Base-by-base conservation (phyloP, 2,113 vertebrate species). In the Lampris incognitus region DNA sequence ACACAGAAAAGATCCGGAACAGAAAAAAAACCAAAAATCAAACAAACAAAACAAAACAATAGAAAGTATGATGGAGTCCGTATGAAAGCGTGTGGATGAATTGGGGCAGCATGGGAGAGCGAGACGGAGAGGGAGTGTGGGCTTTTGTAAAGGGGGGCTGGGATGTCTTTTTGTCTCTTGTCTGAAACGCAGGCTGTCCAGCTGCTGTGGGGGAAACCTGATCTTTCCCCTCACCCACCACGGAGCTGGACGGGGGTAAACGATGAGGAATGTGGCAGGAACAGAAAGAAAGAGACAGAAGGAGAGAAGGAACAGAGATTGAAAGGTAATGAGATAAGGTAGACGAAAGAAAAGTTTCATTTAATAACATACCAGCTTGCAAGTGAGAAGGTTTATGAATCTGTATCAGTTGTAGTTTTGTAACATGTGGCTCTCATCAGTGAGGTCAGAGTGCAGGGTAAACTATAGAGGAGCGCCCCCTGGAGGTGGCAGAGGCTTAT, bases 161-260 rank as follows among this genome's bases (percentile, higher is more conserved):
- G 44, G 44, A 5, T 7, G 44, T 46, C 44, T 46, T 7, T 46
- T 46, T 46, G 44, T 46, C 44, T 37, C 55, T 24, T 9, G 6
- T 8, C n/a, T 57, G n/a, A 57, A 24, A 24, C 24, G 2, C 55
- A 57, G 55, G 55, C 55, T 9, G 1, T 24, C 6, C 55, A 57
- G 55, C 55, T 57, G 55, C 11, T 57, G 55, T 38, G 55, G 44
- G 8, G 55, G 55, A 57, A 57, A 57, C 55, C 55, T 37, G 55
- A 57, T 37, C 55, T 57, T 24, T 2, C 55, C 55, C 3, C 13
- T 8, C 55, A 37, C 24, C 55, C 24, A 37, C 37, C 24, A 39
- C 36, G 24, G 38, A 59, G 24, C 24, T 3, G 8, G 62, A 64
- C 24, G 13, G 0, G 5, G 10, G 46, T 1, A n/a, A 2, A 37